Percentiles rank a stretch among this genome's conserved stretches.
These are phyloP conservation scores for Phycodurus eques DNA, from an alignment of 2,113 vertebrate species.

Conservation along the genomic window DNA sequence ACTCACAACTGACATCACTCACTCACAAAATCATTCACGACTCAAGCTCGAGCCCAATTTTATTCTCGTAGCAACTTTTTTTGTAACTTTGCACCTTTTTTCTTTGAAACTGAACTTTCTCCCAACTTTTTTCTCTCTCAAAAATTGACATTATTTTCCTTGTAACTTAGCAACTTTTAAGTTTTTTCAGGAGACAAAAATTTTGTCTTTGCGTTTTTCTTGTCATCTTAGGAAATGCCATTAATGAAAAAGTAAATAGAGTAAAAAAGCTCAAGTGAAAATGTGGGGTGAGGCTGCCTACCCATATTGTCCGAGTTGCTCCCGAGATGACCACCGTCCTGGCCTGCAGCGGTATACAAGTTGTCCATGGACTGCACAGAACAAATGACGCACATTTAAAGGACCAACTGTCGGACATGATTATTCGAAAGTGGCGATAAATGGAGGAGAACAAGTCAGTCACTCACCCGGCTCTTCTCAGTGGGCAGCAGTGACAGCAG, in stretches of 20 bases:
- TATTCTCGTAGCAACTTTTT: too few species aligned
- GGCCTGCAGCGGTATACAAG: constrained; percentile 73
- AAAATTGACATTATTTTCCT: too few species aligned
- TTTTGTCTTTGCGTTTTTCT: too few species aligned
- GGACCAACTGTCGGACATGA: background rate
- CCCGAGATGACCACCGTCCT: constrained; percentile 50
- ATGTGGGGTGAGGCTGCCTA: constrained; percentile 32
- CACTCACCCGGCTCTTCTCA: constrained; percentile 87
- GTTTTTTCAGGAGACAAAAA: too few species aligned
- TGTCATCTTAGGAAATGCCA: too few species aligned
- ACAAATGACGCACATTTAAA: constrained; percentile 10
- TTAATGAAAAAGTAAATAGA: background rate
- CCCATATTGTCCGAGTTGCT: constrained; percentile 68
- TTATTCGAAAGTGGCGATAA: background rate
- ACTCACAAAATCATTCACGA: too few species aligned
- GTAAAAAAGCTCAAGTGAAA: background rate
- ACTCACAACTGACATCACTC: too few species aligned
- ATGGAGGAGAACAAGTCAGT: background rate
- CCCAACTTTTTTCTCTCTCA: too few species aligned
- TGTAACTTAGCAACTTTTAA: too few species aligned
- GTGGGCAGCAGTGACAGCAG: constrained; percentile 86
- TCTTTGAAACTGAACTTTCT: too few species aligned
- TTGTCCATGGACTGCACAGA: constrained; percentile 84
- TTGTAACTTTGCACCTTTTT: too few species aligned
- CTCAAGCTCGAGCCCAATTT: too few species aligned